These are phyloP conservation scores for Caenorhabditis sp. DNA, from an alignment of 2,888 invertebrate species.

Conservation along the genomic window DNA sequence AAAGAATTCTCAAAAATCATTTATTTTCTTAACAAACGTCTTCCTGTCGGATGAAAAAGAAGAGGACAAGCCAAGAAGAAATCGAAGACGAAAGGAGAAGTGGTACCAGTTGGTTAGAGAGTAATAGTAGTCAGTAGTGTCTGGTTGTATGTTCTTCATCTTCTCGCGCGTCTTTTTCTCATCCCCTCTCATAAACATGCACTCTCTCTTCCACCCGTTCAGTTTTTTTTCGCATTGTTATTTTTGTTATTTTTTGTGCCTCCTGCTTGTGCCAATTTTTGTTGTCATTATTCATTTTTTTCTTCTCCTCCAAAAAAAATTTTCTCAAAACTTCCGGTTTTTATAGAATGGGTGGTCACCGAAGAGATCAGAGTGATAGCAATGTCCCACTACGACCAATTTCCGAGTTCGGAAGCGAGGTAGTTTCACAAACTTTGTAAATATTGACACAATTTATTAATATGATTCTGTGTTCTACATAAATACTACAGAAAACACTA, in stretches of 20 bases:
- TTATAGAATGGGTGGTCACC: conserved; percentile 51
- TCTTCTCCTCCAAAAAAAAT: no score
- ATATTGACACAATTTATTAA: not conserved
- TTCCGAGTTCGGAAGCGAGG: conserved; percentile 32
- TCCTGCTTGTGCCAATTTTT: not conserved
- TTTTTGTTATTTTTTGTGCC: not conserved
- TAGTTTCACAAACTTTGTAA: not conserved
- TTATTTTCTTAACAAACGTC: not conserved
- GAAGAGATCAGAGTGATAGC: conserved; percentile 58
- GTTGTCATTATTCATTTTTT: not conserved
- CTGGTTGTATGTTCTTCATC: not conserved
- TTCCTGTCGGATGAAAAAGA: not conserved
- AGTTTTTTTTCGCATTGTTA: conserved; percentile 1
- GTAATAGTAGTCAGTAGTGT: not conserved
- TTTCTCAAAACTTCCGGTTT: not conserved
- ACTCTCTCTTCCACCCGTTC: not conserved
- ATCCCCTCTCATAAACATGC: not conserved
- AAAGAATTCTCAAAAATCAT: no score
- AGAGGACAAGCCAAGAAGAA: not conserved
- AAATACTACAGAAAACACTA: not conserved
- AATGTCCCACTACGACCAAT: conserved; percentile 55
- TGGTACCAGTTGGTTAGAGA: conserved; percentile 1
- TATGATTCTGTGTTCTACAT: not conserved
- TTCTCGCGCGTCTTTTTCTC: not conserved
- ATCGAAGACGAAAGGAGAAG: not conserved